Conservation (phyloP, 2,797 vertebrate genomes). For the Rhincodon typus region DNA sequence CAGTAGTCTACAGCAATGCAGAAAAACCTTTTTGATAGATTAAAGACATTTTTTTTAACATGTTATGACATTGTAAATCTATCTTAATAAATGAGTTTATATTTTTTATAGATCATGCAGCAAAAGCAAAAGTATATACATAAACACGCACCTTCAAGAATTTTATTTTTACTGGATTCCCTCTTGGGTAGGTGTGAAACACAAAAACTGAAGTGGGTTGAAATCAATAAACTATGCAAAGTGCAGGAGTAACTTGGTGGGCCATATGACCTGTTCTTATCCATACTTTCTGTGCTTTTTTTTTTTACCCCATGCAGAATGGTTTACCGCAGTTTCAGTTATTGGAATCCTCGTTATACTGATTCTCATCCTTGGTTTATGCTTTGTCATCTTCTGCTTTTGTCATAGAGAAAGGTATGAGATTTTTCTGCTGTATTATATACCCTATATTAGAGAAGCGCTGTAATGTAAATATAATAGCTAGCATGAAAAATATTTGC, state of each 20-base stretch:
- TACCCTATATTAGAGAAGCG: constrained; percentile 43
- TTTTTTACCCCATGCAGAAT: constrained; percentile 36
- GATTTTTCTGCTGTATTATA: background rate
- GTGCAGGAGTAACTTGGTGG: background rate
- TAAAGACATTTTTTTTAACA: background rate
- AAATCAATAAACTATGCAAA: background rate
- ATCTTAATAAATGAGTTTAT: background rate
- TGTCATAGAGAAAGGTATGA: constrained; percentile 49
- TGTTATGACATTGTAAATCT: too few species aligned
- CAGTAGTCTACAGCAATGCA: too few species aligned
- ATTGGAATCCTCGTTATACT: constrained; percentile 43
- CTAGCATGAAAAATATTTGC: background rate
- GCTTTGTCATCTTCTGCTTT: constrained; percentile 46
- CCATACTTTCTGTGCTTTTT: constrained; percentile 40
- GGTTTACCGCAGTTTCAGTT: constrained; percentile 46
- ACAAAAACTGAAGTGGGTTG: background rate
- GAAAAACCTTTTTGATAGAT: background rate
- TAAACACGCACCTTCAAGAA: background rate
- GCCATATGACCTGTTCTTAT: background rate
- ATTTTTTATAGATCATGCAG: background rate
- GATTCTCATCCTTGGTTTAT: constrained; percentile 46
- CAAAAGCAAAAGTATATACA: background rate
- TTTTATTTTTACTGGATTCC: background rate
- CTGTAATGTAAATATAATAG: constrained; percentile 22
- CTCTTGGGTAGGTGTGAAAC: too few species aligned